Conservation (phyloP, 2,113 vertebrate genomes). For the Ceyx margarethae region DNA sequence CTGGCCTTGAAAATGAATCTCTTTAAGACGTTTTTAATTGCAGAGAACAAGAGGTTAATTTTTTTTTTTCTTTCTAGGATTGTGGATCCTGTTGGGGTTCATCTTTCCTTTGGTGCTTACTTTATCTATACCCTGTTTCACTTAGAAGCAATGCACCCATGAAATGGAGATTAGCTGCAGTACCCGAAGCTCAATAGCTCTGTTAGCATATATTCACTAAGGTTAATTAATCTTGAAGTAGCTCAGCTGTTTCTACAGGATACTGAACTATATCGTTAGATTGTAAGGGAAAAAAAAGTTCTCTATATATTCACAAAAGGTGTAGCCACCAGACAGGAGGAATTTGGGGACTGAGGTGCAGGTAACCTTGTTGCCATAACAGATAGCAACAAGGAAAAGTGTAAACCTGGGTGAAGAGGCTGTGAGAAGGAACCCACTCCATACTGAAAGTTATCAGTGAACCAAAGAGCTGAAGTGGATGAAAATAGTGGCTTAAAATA, state of each 20-base stretch:
- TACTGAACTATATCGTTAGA: not conserved
- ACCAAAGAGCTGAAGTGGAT: not conserved
- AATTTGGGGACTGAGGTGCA: not conserved
- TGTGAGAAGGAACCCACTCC: not conserved
- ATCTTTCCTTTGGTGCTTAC: not conserved
- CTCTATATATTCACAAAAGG: not conserved
- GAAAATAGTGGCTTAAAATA: not conserved
- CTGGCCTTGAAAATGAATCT: not conserved
- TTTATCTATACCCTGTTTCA: not conserved
- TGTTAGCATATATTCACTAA: not conserved
- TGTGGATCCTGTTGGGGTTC: not conserved
- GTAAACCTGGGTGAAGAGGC: not conserved
- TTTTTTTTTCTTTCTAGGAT: not conserved
- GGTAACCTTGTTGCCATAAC: not conserved
- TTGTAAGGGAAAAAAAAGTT: not conserved
- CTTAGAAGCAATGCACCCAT: not conserved
- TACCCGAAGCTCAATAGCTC: not conserved
- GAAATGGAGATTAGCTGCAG: slow-evolving; percentile 6
- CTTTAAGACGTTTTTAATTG: not conserved
- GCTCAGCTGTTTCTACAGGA: not conserved
- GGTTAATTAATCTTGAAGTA: slow-evolving; percentile 41
- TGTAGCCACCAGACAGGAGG: not conserved
- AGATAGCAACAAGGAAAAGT: not conserved
- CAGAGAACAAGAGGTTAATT: not conserved
- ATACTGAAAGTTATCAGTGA: not conserved